Conservation (phyloP, 2,113 vertebrate genomes). For the Thalassoma bifasciatum region DNA sequence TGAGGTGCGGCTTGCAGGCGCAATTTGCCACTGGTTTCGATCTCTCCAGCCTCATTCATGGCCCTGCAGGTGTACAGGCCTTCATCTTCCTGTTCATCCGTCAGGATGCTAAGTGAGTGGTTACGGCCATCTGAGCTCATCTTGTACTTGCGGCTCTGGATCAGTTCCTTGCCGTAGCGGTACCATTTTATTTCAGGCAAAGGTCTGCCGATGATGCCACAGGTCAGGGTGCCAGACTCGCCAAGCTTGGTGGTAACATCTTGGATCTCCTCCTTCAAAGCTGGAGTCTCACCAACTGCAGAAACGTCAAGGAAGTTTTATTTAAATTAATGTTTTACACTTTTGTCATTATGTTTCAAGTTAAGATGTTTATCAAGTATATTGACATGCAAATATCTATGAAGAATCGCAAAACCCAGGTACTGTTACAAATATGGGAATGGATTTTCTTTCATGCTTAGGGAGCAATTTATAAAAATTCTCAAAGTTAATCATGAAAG, state of each 20-base stretch:
- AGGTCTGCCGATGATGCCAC: slow-evolving; percentile 95
- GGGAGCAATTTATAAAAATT: too few relatives aligned
- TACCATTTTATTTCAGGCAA: slow-evolving; percentile 99
- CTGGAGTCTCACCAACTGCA: slow-evolving; percentile 94
- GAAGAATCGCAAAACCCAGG: too few relatives aligned
- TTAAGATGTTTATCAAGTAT: too few relatives aligned
- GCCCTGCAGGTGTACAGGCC: slow-evolving; percentile 95
- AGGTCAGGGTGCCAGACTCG: slow-evolving; percentile 90
- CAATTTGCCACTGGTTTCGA: slow-evolving; percentile 94
- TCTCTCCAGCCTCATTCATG: slow-evolving; percentile 94
- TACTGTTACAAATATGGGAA: too few relatives aligned
- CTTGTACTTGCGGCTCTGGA: slow-evolving; percentile 98
- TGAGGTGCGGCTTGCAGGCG: slow-evolving; percentile 93
- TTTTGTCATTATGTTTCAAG: neutral
- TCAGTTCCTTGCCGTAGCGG: slow-evolving; percentile 94
- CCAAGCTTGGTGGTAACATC: slow-evolving; percentile 94
- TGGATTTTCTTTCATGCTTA: too few relatives aligned
- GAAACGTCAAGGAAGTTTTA: slow-evolving; percentile 30
- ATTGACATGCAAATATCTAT: too few relatives aligned
- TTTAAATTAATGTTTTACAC: neutral
- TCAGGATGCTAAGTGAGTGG: slow-evolving; percentile 91
- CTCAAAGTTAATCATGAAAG: too few relatives aligned
- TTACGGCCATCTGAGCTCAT: slow-evolving; percentile 98
- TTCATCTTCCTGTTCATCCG: slow-evolving; percentile 98
- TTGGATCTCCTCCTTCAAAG: slow-evolving; percentile 90